Conservation (phyloP, 2,888 invertebrate species). For the Diarsia rubi region DNA sequence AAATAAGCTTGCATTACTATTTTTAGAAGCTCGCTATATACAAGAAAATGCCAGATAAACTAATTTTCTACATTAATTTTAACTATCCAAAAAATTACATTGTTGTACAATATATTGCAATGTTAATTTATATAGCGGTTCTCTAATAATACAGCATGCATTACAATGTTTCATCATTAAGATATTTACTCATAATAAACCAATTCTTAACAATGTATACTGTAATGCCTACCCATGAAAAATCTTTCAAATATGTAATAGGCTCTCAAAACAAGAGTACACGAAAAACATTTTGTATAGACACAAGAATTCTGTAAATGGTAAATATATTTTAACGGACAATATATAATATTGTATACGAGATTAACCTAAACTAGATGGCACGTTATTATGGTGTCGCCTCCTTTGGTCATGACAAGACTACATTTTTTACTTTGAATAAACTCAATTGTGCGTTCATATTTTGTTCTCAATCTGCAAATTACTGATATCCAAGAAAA, state of each 20-base stretch:
- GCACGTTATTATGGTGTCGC: conserved; percentile 90
- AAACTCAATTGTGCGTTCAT: conserved; percentile 89
- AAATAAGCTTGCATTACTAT: conserved; percentile 60
- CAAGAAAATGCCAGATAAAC: conserved; percentile 86
- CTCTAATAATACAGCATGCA: conserved; percentile 78
- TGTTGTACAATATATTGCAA: conserved; percentile 86
- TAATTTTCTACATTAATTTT: conserved; percentile 73
- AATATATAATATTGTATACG: conserved; percentile 91
- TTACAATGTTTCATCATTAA: conserved; percentile 73
- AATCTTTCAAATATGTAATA: conserved; percentile 88
- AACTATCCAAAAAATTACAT: conserved; percentile 80
- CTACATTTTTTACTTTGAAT: conserved; percentile 73
- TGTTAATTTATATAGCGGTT: conserved; percentile 79
- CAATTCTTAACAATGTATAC: conserved; percentile 77
- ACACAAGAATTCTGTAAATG: conserved; percentile 91
- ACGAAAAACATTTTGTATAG: conserved; percentile 91
- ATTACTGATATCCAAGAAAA: conserved; percentile 70
- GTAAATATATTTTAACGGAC: conserved; percentile 91
- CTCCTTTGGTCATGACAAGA: conserved; percentile 87
- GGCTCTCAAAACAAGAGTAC: conserved; percentile 92
- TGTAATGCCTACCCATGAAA: conserved; percentile 80
- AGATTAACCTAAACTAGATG: conserved; percentile 92
- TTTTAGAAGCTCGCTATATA: conserved; percentile 74
- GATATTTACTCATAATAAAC: conserved; percentile 72
- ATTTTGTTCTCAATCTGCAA: conserved; percentile 81